Evolutionary conservation across 2,888 invertebrate genomes (phyloP).

Genomic region (Lamellibrachia columna): DNA sequence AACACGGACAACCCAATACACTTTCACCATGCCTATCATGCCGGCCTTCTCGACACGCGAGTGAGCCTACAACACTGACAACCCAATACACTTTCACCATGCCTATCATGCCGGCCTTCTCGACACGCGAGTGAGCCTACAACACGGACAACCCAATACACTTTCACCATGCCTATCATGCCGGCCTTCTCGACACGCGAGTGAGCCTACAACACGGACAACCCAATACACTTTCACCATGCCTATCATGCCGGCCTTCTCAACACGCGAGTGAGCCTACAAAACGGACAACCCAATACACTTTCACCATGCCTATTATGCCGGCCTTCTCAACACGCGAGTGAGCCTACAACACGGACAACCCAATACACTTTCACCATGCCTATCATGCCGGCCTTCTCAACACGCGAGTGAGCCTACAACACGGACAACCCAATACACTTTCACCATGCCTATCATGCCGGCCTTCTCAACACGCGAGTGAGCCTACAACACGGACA

Average conservation of each 20-base stretch:
- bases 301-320: conserved; percentile 64
- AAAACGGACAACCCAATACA: conserved; percentile 37
- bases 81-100: too few relatives aligned
- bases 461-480: conserved; percentile 51
- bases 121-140: too few relatives aligned
- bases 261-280: conserved; percentile 67
- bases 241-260: conserved; percentile 66
- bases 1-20: too few relatives aligned
- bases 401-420: conserved; percentile 62
- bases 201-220: too few relatives aligned
- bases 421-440: conserved; percentile 49
- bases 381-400: conserved; percentile 66
- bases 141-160: too few relatives aligned
- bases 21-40: too few relatives aligned
- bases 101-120: too few relatives aligned
- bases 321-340: conserved; percentile 67
- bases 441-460: conserved; percentile 53
- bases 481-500: too few relatives aligned
- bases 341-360: conserved; percentile 56
- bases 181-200: too few relatives aligned
- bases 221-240: conserved; percentile 51
- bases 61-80: too few relatives aligned
- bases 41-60: too few relatives aligned
- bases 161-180: too few relatives aligned
- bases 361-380: conserved; percentile 58